These are phyloP conservation scores for Syrrhaptes paradoxus DNA, from an alignment of 2,113 vertebrate genomes.

Conservation along the genomic window DNA sequence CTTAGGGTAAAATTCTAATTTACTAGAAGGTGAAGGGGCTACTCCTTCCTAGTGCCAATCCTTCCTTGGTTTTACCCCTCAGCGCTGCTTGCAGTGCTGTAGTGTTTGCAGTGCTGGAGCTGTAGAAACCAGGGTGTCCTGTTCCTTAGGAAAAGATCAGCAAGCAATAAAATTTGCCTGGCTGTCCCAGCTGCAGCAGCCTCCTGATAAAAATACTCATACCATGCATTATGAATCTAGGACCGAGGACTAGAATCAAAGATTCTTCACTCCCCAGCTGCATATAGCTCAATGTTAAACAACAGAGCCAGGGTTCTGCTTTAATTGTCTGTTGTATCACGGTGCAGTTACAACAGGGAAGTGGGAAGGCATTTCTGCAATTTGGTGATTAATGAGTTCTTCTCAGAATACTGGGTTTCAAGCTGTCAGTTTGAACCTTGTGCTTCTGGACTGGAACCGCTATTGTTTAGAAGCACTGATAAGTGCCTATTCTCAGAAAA, in stretches of 20 bases:
- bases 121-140: background rate
- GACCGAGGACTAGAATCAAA: background rate
- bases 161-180: background rate
- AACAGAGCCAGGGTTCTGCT: background rate
- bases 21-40: background rate
- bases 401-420: background rate
- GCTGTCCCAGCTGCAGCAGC: background rate
- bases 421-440: accelerated
- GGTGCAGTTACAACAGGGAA: background rate
- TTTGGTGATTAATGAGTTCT: background rate
- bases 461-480: background rate
- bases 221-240: background rate
- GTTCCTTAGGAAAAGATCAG: background rate
- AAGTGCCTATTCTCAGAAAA: background rate
- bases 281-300: background rate
- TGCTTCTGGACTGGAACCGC: background rate
- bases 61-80: background rate
- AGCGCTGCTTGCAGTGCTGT: background rate
- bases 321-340: background rate
- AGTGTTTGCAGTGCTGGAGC: background rate
- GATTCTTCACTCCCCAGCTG: background rate
- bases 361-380: background rate
- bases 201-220: background rate
- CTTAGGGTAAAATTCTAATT: background rate
- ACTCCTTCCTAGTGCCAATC: background rate